Base-by-base conservation (phyloP, 2,797 vertebrate genomes). In the Danio tinwini region DNA sequence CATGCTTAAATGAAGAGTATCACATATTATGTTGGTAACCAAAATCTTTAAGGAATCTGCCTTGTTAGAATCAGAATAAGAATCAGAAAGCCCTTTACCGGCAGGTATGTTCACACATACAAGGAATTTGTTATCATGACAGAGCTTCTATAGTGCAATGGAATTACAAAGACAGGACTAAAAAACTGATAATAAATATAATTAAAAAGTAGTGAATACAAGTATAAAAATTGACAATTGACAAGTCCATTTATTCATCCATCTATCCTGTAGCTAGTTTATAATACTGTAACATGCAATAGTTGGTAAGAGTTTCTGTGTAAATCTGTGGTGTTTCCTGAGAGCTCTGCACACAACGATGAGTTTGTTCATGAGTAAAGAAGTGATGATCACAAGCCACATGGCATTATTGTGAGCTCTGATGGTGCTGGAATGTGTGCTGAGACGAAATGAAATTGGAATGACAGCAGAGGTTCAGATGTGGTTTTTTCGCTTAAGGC, bases 301-400 rank as follows among this genome's bases (percentile, higher is more conserved):
- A 16, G 21, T 21, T 1, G 29, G 56, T 14, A 37, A 39, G 42
- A 53, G 42, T 75, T 40, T n/a, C 9, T 50, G 14, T 14, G 5
- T 21, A 70, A 53, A 52, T 52, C 67, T 45, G 50, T 45, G 50
- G 11, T n/a, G 40, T 6, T 45, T 37, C 67, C 42, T 58, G 14
- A 52, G 5, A 77, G n/a, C 44, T 67, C 11, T 56, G 42, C 50
- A 14, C 44, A 77, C 64, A 65, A 42, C 58, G 44, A 58, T 42
- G n/a, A 0, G n/a, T 52, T 45, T 76, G 64, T 44, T 74, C 16
- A 80, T 78, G 42, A 62, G 72, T 17, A 76, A 62, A 49, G 62
- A 81, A 14, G 0, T 62, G 70, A 13, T 53, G 53, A 74, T 62
- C 61, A 78, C 76, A 78, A 61, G 76, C 65, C 76, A 52, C 45